These are phyloP conservation scores for Idaea biselata DNA, from an alignment of 2,888 invertebrate species.

Conservation along the genomic window DNA sequence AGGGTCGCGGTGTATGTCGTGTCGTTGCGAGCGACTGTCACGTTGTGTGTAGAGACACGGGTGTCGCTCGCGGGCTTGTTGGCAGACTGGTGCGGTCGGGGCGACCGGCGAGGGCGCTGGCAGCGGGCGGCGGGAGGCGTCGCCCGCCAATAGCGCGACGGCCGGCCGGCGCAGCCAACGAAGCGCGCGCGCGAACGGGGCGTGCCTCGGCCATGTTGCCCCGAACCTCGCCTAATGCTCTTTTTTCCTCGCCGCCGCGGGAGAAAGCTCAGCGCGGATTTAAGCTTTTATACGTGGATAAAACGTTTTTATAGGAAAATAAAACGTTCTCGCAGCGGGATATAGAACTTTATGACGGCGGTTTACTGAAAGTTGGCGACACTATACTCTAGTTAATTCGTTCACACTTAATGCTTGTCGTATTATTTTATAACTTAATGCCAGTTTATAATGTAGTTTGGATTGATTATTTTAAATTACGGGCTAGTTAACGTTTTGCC, in stretches of 20 bases:
- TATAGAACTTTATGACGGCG: conserved; percentile 75
- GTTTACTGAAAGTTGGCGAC: conserved; percentile 77
- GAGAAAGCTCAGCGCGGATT: conserved; percentile 79
- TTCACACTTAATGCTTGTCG: conserved; percentile 48
- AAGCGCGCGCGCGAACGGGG: conserved; percentile 39
- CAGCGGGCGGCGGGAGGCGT: conserved; percentile 42
- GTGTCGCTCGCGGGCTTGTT: conserved; percentile 28
- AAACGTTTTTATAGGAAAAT: conserved; percentile 80
- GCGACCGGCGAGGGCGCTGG: conserved; percentile 44
- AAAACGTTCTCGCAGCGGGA: conserved; percentile 78
- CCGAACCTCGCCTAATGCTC: conserved; percentile 67
- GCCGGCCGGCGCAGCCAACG: conserved; percentile 45
- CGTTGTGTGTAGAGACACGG: conserved; percentile 22
- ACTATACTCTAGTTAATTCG: conserved; percentile 66
- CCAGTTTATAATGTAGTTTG: background rate
- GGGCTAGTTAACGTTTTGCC: background rate
- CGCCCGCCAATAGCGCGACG: conserved; percentile 40
- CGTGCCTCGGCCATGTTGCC: conserved; percentile 70
- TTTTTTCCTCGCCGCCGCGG: conserved; percentile 71
- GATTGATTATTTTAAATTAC: background rate
- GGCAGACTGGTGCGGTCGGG: conserved; percentile 41
- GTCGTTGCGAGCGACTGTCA: conserved; percentile 17
- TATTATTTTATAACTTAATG: background rate
- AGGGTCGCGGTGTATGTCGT: conserved; percentile 5
- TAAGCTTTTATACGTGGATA: conserved; percentile 80